Evolutionary conservation across 2,797 vertebrate species (phyloP), one percentile per base, ranked within the genome.

Genomic region (Sebastes steindachneri): DNA sequence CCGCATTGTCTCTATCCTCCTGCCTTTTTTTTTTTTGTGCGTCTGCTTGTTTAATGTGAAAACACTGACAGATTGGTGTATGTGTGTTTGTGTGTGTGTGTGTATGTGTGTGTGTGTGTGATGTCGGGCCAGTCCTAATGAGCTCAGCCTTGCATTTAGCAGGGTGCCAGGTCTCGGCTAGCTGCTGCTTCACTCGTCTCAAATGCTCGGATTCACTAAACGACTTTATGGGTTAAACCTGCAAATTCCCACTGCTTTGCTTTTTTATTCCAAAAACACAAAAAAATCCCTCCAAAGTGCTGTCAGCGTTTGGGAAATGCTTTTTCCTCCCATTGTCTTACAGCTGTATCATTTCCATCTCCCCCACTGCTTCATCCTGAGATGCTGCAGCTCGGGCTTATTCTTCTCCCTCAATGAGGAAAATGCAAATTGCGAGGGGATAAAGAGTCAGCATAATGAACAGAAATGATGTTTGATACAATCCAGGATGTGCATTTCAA

Each of bases 111-210:
- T 48, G 74, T 58, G 63, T 84, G 58, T 67, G 85, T 92, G 91
- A 89, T 90, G 87, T 85, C 33, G 85, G 86, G 84, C 90, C 86
- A 88, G 88, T 88, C 80, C 90, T 93, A 94, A 94, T 94, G 93
- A 94, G 93, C 92, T 91, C 91, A 92, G 93, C 75, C 89, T 92
- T 91, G 91, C 87, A 88, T 93, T 91, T 89, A 91, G 90, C 91
- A 77, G 82, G 78, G 66, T 88, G 89, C 90, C 87, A 86, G 85
- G 74, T 86, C 82, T 75, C 53, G 7, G 68, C 71, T 68, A 77
- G 73, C 84, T 77, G 75, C 76, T 62, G 87, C 86, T 86, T 88
- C 77, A 37, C 85, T 90, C 68, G 48, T 71, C 86, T 80, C 21
- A 53, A 75, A 88, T 45, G 77, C 81, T 84, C 29, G 59, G 82